phyloP scores from a whole-genome alignment of 1,140 invertebrate species.

The Drosophila pallidifrons region DNA sequence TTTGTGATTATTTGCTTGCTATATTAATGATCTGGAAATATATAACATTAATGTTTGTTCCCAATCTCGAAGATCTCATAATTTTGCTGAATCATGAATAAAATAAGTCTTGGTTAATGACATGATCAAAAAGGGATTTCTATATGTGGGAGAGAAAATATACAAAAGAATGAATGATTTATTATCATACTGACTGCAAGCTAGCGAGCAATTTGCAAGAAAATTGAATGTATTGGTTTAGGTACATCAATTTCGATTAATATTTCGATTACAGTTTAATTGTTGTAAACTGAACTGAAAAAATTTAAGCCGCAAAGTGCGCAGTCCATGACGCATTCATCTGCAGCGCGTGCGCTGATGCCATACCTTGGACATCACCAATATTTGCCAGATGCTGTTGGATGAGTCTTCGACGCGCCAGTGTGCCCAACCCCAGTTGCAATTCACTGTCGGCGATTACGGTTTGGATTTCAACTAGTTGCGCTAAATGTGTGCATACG shows the following conservation, averaged over 20 bases:
- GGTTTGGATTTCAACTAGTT: slow-evolving; percentile 83
- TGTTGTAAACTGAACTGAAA: slow-evolving; percentile 34
- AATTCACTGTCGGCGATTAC: slow-evolving; percentile 72
- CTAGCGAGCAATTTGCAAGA: slow-evolving; percentile 33
- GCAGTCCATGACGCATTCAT: slow-evolving; percentile 25
- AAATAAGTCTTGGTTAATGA: slow-evolving; percentile 7
- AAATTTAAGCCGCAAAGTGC: slow-evolving; percentile 42
- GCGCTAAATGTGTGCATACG: slow-evolving; percentile 67
- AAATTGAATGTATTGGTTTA: slow-evolving; percentile 29
- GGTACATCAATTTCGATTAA: slow-evolving; percentile 41
- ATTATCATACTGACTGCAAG: slow-evolving; percentile 35
- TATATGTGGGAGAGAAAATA: slow-evolving; percentile 25
- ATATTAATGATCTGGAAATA: slow-evolving; percentile 1
- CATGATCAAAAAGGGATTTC: slow-evolving; percentile 1
- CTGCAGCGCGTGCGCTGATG: slow-evolving; percentile 22
- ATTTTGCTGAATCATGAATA: slow-evolving; percentile 1
- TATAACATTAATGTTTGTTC: slow-evolving; percentile 1
- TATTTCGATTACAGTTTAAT: slow-evolving; percentile 30
- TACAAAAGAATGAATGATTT: slow-evolving; percentile 42
- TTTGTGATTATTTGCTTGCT: background rate
- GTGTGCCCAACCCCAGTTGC: slow-evolving; percentile 55
- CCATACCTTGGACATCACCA: slow-evolving; percentile 68
- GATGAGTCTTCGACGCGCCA: slow-evolving; percentile 51
- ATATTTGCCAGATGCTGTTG: slow-evolving; percentile 43
- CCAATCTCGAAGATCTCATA: background rate